Conservation (phyloP, 2,113 vertebrate species). For the Toxotes jaculatrix region DNA sequence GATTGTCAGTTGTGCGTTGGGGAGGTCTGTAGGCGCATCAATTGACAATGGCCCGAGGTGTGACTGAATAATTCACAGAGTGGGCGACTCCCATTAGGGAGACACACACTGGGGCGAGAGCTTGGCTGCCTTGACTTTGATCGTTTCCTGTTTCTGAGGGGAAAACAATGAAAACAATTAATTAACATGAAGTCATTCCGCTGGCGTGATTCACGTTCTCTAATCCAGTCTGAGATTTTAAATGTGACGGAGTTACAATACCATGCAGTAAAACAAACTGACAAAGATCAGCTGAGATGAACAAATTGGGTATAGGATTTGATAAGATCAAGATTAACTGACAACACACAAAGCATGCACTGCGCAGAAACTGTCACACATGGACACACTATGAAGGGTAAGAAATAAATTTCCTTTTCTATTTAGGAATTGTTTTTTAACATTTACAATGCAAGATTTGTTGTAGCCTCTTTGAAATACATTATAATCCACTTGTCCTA, state of each 20-base stretch:
- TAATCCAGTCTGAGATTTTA: constrained; percentile 31
- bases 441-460: not conserved
- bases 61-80: constrained; percentile 76
- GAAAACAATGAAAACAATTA: constrained; percentile 69
- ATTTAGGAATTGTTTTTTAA: not conserved
- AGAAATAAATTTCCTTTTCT: not conserved
- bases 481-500: constrained; percentile 9
- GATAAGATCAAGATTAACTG: not conserved
- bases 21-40: constrained; percentile 73
- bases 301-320: not conserved
- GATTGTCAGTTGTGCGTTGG: constrained; percentile 62
- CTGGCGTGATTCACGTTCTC: constrained; percentile 39
- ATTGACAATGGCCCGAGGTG: constrained; percentile 76
- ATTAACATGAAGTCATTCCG: constrained; percentile 54
- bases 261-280: not conserved
- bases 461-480: constrained; percentile 20
- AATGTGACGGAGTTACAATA: not conserved
- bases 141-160: constrained; percentile 63
- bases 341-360: not conserved
- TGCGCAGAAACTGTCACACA: not conserved
- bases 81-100: constrained; percentile 62
- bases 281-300: constrained; percentile 1
- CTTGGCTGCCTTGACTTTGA: constrained; percentile 69
- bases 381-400: not conserved
- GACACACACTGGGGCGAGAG: constrained; percentile 49